These are phyloP conservation scores for Julus scandinavius DNA, from an alignment of 2,888 invertebrate genomes.

Conservation along the genomic window DNA sequence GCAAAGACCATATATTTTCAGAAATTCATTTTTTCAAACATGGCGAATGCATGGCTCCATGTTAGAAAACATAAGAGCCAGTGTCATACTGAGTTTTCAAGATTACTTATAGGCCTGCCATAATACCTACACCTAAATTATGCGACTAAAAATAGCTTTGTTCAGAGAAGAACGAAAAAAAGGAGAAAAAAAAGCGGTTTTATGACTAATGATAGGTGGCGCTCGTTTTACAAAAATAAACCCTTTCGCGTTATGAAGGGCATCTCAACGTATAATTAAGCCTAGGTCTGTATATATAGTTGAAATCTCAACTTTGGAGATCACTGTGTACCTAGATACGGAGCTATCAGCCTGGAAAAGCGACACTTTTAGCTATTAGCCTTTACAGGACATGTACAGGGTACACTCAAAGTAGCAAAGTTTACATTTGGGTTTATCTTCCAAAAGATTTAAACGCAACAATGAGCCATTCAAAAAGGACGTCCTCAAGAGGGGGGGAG, in stretches of 20 bases:
- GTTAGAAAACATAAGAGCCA: not conserved
- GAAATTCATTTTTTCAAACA: not conserved
- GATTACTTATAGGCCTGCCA: conserved; percentile 39
- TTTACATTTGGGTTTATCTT: too few relatives aligned
- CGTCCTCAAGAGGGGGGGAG: too few relatives aligned
- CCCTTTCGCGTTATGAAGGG: conserved; percentile 11
- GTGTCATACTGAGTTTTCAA: not conserved
- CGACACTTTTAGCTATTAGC: not conserved
- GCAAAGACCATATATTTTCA: conserved; percentile 6
- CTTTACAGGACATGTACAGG: not conserved
- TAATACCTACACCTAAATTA: conserved; percentile 8
- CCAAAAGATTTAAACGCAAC: too few relatives aligned
- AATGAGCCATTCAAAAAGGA: too few relatives aligned
- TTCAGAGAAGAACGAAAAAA: not conserved
- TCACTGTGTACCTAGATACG: conserved; percentile 4
- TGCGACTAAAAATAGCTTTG: conserved; percentile 37
- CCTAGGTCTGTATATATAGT: not conserved
- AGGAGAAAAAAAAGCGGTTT: conserved; percentile 34
- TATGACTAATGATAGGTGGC: conserved; percentile 42
- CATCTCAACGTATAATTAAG: conserved; percentile 28
- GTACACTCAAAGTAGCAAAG: not conserved
- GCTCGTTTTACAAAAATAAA: conserved; percentile 26
- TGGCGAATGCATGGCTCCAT: not conserved
- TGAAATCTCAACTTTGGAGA: not conserved
- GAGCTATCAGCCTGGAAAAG: not conserved